Evolutionary conservation across 2,113 vertebrate genomes (phyloP).

Genomic region (Mastomys natalensis): DNA sequence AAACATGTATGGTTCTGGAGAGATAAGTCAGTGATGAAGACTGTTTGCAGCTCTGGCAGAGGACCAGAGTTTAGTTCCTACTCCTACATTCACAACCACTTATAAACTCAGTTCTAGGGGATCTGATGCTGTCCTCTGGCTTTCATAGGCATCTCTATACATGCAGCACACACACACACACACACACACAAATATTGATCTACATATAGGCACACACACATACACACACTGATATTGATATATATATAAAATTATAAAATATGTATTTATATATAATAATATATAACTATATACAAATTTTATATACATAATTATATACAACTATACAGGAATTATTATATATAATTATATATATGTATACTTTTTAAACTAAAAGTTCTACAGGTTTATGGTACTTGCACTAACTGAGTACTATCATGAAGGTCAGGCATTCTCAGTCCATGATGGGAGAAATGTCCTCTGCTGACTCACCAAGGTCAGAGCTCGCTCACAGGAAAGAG

Average conservation of each 20-base stretch:
- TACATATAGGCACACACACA: background rate
- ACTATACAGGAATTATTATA: no score
- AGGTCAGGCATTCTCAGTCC: background rate
- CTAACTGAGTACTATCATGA: no score
- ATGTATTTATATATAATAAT: no score
- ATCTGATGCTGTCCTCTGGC: background rate
- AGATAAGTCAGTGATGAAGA: background rate
- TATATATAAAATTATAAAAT: no score
- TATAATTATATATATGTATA: no score
- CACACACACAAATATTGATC: background rate
- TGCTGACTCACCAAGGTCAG: background rate
- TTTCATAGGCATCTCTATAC: background rate
- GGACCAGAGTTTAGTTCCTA: background rate
- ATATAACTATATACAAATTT: no score
- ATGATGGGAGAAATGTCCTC: background rate
- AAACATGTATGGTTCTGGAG: background rate
- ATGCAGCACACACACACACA: background rate
- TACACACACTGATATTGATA: no score
- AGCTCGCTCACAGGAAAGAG: background rate
- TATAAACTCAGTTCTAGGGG: background rate
- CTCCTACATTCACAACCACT: background rate
- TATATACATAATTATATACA: no score
- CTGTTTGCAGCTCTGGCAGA: background rate
- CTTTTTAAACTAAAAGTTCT: background rate
- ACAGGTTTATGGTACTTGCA: background rate